Percentiles rank a stretch among this genome's conserved stretches.
These are phyloP conservation scores for Leucoraja ocellata DNA, from an alignment of 2,797 vertebrate species.

Conservation along the genomic window DNA sequence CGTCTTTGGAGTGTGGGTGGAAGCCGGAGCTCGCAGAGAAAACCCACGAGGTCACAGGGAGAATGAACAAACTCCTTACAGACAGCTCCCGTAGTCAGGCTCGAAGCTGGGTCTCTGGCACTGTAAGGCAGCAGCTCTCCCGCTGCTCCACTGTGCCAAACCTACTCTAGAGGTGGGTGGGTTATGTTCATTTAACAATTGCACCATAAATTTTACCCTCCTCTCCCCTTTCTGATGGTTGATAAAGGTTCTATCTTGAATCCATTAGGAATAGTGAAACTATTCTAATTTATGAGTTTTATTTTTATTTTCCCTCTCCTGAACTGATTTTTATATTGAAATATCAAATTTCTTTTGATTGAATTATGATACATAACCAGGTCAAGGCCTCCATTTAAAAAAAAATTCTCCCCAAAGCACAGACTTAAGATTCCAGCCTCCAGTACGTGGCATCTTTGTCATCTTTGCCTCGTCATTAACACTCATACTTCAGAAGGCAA, in stretches of 20 bases:
- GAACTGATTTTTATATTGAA: neutral
- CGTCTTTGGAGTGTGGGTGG: too few species aligned
- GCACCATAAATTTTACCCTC: too few species aligned
- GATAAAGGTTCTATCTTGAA: neutral
- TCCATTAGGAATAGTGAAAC: neutral
- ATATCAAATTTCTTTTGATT: neutral
- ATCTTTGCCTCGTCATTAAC: neutral
- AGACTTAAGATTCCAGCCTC: neutral
- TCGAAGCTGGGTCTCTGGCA: too few species aligned
- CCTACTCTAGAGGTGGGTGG: too few species aligned
- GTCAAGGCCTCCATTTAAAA: neutral
- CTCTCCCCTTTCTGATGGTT: too few species aligned
- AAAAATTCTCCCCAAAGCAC: neutral
- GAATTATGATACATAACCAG: neutral
- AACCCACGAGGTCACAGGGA: too few species aligned
- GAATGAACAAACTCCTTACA: too few species aligned
- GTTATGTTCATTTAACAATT: too few species aligned
- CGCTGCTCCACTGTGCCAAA: too few species aligned
- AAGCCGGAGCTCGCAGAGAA: too few species aligned
- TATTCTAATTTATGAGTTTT: neutral
- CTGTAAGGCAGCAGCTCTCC: too few species aligned
- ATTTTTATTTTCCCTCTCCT: neutral
- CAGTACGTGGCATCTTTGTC: neutral
- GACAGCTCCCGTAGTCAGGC: too few species aligned
- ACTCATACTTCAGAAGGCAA: neutral